Conservation (phyloP, 2,113 vertebrate species). For the Gadus chalcogrammus region DNA sequence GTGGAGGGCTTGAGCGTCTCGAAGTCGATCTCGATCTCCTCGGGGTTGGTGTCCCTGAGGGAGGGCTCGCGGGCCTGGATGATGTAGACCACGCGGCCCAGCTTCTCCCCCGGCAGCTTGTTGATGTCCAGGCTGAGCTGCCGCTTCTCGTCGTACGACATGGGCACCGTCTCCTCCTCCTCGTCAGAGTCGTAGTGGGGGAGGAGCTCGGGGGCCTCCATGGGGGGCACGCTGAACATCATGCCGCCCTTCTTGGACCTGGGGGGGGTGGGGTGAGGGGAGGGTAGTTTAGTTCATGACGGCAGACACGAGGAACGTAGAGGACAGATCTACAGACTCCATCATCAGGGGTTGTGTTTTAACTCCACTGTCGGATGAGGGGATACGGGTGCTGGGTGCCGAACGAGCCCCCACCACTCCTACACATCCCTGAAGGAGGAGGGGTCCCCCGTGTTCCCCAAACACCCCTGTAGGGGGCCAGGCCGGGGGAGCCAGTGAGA, state of each 20-base stretch:
- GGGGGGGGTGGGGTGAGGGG: not conserved
- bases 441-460: too few species aligned
- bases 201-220: slow-evolving; percentile 45
- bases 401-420: too few species aligned
- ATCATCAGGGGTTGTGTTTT: too few species aligned
- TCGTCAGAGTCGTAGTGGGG: slow-evolving; percentile 86
- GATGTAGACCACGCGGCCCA: slow-evolving; percentile 92
- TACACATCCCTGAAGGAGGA: too few species aligned
- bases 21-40: slow-evolving; percentile 94
- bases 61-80: slow-evolving; percentile 91
- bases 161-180: slow-evolving; percentile 87
- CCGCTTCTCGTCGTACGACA: slow-evolving; percentile 92
- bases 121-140: slow-evolving; percentile 94
- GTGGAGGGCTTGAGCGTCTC: slow-evolving; percentile 93
- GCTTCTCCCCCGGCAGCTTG: slow-evolving; percentile 88
- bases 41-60: slow-evolving; percentile 88
- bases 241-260: slow-evolving; percentile 74
- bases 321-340: not conserved
- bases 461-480: too few species aligned
- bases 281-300: too few species aligned
- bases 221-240: slow-evolving; percentile 32
- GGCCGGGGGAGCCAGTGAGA: too few species aligned
- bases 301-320: not conserved
- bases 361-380: too few species aligned
- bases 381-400: too few species aligned